Conservation (phyloP, 2,888 invertebrate genomes). For the Chalcis sispes region DNA sequence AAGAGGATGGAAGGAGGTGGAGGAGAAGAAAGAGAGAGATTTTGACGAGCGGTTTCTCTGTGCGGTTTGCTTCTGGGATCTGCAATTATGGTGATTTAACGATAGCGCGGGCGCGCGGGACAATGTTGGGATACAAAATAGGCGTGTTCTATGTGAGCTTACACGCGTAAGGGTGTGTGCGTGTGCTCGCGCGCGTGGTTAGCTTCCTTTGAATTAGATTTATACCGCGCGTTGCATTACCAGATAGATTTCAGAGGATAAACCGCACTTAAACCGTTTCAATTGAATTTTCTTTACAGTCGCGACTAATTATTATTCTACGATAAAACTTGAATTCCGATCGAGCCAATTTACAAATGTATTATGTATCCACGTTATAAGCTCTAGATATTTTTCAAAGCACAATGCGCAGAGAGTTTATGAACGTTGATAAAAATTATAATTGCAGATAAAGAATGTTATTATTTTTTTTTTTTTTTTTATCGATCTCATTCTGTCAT, state of each 20-base stretch:
- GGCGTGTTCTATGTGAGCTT: not conserved
- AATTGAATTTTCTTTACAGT: not conserved
- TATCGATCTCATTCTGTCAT: no score
- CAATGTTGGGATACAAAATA: conserved; percentile 41
- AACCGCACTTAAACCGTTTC: not conserved
- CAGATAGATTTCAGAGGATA: not conserved
- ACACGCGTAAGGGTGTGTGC: no score
- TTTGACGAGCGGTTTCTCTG: conserved; percentile 28
- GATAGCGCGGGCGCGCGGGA: conserved; percentile 25
- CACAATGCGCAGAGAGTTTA: no score
- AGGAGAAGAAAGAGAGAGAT: not conserved
- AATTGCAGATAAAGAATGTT: no score
- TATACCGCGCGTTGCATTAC: not conserved
- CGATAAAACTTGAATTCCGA: no score
- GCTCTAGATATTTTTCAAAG: no score
- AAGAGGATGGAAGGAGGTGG: no score
- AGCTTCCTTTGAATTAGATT: conserved; percentile 31
- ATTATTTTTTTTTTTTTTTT: no score
- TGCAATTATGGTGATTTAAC: conserved; percentile 52
- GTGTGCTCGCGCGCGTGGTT: not conserved
- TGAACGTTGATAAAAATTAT: no score
- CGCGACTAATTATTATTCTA: no score
- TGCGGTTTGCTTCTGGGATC: conserved; percentile 8
- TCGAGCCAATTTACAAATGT: no score
- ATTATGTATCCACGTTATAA: no score